Evolutionary conservation across 2,113 vertebrate species (phyloP).

Genomic region (Pluvianellus socialis): DNA sequence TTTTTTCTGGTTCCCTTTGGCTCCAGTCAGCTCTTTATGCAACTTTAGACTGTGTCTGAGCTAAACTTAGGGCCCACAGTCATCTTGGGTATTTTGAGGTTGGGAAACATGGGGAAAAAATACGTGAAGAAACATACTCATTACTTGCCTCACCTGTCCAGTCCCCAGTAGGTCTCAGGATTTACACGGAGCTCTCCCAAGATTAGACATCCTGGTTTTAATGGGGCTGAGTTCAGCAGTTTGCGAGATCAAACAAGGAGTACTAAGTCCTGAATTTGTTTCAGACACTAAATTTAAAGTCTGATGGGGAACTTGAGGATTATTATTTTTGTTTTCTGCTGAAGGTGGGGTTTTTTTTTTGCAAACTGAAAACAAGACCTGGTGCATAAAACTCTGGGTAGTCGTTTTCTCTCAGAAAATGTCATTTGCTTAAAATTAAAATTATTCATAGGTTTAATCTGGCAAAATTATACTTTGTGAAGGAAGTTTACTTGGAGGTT

Average conservation of each 20-base stretch:
- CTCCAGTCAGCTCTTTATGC: background rate
- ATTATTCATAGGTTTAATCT: background rate
- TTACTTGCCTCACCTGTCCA: constrained; percentile 9
- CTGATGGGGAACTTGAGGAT: background rate
- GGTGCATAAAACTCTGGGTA: background rate
- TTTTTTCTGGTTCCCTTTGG: background rate
- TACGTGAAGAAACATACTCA: background rate
- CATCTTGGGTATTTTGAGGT: background rate
- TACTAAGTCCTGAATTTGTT: background rate
- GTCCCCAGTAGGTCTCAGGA: background rate
- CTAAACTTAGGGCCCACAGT: background rate
- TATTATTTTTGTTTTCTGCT: background rate
- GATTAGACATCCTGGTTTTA: background rate
- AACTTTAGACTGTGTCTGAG: background rate
- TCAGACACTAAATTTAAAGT: constrained; percentile 26
- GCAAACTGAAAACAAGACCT: background rate
- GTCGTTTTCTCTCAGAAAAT: background rate
- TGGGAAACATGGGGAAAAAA: background rate
- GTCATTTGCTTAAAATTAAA: background rate
- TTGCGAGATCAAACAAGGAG: background rate
- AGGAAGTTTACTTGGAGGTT: background rate
- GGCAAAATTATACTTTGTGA: background rate
- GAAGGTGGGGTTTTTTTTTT: background rate
- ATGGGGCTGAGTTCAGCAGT: constrained; percentile 29
- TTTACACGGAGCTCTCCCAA: constrained; percentile 29